Percentiles rank a stretch among this genome's conserved stretches.
Evolutionary conservation across 2,113 vertebrate genomes (phyloP).

Genomic region (Heptranchias perlo): DNA sequence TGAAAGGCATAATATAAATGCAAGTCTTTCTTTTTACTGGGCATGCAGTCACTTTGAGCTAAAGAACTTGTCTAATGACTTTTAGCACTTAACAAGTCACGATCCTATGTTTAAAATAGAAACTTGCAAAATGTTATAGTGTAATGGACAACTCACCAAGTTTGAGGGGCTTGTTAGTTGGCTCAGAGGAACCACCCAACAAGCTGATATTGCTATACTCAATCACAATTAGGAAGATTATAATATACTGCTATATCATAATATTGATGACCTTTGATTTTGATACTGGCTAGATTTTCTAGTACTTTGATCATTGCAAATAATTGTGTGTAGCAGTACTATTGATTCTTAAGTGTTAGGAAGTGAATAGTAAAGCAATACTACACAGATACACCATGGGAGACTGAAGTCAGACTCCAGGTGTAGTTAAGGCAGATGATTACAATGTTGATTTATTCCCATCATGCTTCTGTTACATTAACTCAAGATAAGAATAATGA

Average conservation of each 20-base stretch:
- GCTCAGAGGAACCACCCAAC: neutral
- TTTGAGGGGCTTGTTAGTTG: neutral
- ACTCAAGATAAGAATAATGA: slow-evolving; percentile 3
- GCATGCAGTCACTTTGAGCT: neutral
- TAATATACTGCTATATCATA: neutral
- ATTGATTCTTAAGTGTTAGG: neutral
- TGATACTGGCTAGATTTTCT: neutral
- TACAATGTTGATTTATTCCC: neutral
- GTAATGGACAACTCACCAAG: neutral
- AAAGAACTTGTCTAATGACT: neutral
- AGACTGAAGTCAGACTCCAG: neutral
- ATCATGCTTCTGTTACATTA: neutral
- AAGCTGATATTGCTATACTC: neutral
- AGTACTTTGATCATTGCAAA: neutral
- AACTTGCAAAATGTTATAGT: neutral
- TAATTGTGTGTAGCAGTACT: neutral
- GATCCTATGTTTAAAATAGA: neutral
- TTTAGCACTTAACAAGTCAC: neutral
- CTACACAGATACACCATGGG: neutral
- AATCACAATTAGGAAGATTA: neutral
- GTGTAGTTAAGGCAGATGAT: slow-evolving; percentile 12
- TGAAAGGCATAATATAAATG: too few species aligned
- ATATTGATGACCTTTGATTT: slow-evolving; percentile 2
- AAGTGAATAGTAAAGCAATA: neutral
- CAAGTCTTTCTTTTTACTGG: too few species aligned